phyloP scores from a whole-genome alignment of 2,888 invertebrate genomes.

The Eudasyphora cyanicolor region DNA sequence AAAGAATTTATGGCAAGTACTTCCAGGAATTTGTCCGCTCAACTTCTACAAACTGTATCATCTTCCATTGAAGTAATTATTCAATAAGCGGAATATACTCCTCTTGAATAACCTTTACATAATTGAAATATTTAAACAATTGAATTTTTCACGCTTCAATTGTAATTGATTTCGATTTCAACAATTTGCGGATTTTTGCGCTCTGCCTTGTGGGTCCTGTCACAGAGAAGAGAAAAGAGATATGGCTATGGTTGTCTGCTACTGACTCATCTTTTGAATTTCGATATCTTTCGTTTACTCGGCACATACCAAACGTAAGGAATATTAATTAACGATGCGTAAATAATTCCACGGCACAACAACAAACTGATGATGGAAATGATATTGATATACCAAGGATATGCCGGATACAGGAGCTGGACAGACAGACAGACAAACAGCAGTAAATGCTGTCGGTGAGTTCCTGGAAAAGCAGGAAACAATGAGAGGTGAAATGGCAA shows the following conservation, averaged over 20 bases:
- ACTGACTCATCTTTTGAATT: conserved; percentile 32
- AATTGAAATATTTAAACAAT: conserved; percentile 40
- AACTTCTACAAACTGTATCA: neutral
- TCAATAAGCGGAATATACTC: neutral
- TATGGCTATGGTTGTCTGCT: neutral
- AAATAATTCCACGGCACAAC: conserved; percentile 45
- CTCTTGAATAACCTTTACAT: neutral
- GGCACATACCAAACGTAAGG: conserved; percentile 5
- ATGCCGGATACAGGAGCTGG: neutral
- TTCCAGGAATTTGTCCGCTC: conserved; percentile 12
- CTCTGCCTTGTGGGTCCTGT: neutral
- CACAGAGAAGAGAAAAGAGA: too few relatives aligned
- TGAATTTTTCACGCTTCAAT: conserved; percentile 29
- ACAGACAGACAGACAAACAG: neutral
- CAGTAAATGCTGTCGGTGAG: neutral
- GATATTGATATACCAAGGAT: conserved; percentile 5
- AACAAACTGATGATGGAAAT: neutral
- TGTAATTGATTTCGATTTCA: conserved; percentile 25
- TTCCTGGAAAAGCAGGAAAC: conserved; percentile 38
- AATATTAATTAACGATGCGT: conserved; percentile 65
- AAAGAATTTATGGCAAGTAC: neutral
- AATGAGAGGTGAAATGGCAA: conserved; percentile 43
- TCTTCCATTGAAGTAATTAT: neutral
- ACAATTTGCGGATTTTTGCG: neutral
- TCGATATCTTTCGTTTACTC: conserved; percentile 22